phyloP scores from a whole-genome alignment of 2,888 invertebrate species.

The Platycheirus rosarum region DNA sequence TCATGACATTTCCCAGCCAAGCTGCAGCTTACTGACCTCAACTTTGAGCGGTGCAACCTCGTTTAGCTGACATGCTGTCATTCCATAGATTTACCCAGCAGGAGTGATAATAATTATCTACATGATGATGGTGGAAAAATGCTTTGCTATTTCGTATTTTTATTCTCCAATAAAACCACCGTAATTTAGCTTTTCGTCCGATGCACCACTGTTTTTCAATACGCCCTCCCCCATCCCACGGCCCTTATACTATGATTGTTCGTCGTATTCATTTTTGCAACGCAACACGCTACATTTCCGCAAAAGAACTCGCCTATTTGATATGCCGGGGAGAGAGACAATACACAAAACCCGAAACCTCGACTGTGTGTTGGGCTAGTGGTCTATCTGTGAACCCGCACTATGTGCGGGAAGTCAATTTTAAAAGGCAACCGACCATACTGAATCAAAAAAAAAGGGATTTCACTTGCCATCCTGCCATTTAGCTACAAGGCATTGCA shows the following conservation, averaged over 20 bases:
- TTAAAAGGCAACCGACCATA: conserved; percentile 69
- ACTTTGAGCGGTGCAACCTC: neutral
- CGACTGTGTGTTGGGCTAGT: conserved; percentile 49
- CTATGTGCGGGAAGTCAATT: conserved; percentile 72
- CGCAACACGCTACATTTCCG: conserved; percentile 66
- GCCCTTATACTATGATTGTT: conserved; percentile 9
- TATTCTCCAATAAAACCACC: conserved; percentile 30
- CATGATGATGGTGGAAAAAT: conserved; percentile 39
- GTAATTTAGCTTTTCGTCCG: conserved; percentile 50
- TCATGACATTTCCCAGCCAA: conserved; percentile 6
- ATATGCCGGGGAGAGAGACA: conserved; percentile 1
- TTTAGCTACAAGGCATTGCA: conserved; percentile 54
- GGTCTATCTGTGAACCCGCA: conserved; percentile 69
- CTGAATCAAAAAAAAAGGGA: conserved; percentile 72
- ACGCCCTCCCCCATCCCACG: no score
- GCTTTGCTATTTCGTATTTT: conserved; percentile 18
- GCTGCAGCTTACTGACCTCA: conserved; percentile 4
- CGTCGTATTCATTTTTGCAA: conserved; percentile 40
- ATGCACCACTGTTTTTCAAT: conserved; percentile 21
- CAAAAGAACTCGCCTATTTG: conserved; percentile 41
- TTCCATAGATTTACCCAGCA: conserved; percentile 10
- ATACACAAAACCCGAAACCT: conserved; percentile 54
- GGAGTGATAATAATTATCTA: conserved; percentile 37
- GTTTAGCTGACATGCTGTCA: conserved; percentile 32
- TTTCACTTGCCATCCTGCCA: conserved; percentile 57